Conservation (phyloP, 2,113 vertebrate species). For the Ellobius talpinus region DNA sequence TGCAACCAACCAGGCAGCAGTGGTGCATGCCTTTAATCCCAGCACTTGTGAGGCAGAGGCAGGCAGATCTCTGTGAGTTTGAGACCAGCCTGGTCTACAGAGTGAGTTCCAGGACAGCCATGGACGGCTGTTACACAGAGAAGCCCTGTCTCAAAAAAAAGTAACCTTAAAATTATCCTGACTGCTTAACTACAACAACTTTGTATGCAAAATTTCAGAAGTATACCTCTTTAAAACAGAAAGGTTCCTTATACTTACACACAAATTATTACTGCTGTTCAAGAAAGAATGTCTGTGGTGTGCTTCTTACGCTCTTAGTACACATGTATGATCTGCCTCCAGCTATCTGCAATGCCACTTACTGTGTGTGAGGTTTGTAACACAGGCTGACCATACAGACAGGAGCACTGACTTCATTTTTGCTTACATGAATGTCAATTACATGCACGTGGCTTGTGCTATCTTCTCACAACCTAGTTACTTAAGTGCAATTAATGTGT, state of each 20-base stretch:
- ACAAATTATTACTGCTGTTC: background rate
- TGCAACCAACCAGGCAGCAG: too few species aligned
- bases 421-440: background rate
- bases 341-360: background rate
- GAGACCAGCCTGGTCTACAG: too few species aligned
- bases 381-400: background rate
- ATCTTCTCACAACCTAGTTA: background rate
- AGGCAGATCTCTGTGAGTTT: too few species aligned
- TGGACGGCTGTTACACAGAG: too few species aligned
- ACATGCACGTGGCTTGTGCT: background rate
- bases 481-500: slow-evolving; percentile 9
- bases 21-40: too few species aligned
- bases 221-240: slow-evolving; percentile 29
- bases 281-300: slow-evolving; percentile 9
- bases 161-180: slow-evolving; percentile 13
- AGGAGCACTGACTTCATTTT: slow-evolving; percentile 1
- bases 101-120: too few species aligned
- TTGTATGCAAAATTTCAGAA: slow-evolving; percentile 57
- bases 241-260: slow-evolving; percentile 35
- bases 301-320: slow-evolving; percentile 11
- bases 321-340: background rate
- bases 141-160: background rate
- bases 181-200: background rate
- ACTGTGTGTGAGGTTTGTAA: background rate
- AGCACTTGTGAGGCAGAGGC: too few species aligned